A percentile compares a stretch with the other conserved stretches of the same genome.
Conservation (phyloP, 1,140 invertebrate species). For the Hypothenemus hampei region DNA sequence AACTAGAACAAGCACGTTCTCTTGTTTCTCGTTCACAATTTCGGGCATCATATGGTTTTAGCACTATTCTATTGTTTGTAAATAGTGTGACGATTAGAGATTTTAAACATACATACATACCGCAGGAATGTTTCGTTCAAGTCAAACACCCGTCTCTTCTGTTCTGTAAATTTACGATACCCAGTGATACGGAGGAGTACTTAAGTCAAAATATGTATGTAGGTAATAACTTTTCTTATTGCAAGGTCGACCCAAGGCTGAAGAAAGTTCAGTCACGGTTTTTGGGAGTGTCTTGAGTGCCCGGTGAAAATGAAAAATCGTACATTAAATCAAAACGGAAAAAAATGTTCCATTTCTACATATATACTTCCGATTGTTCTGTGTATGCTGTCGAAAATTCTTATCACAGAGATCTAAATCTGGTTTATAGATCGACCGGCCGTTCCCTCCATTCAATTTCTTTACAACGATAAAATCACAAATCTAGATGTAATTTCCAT, state of each 20-base stretch:
- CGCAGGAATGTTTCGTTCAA: not conserved
- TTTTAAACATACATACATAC: not conserved
- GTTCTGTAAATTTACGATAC: not conserved
- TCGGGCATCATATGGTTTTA: not conserved
- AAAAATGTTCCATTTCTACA: not conserved
- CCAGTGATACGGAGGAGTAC: not conserved
- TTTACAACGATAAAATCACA: too few relatives aligned
- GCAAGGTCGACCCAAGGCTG: conserved; percentile 8
- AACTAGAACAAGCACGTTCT: not conserved
- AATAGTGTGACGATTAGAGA: not conserved
- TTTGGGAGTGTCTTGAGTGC: conserved; percentile 1
- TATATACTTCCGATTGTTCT: not conserved
- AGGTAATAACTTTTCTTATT: not conserved
- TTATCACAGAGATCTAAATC: not conserved
- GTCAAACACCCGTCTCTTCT: not conserved
- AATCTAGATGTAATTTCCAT: not conserved
- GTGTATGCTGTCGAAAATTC: not conserved
- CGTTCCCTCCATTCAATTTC: too few relatives aligned
- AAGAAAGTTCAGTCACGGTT: conserved; percentile 8
- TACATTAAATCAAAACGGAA: not conserved
- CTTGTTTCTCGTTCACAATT: too few relatives aligned
- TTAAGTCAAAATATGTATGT: not conserved
- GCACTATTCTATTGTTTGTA: not conserved
- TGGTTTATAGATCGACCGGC: too few relatives aligned
- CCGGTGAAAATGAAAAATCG: not conserved